These are phyloP conservation scores for Nyctibius grandis DNA, from an alignment of 2,797 vertebrate genomes.

Conservation along the genomic window DNA sequence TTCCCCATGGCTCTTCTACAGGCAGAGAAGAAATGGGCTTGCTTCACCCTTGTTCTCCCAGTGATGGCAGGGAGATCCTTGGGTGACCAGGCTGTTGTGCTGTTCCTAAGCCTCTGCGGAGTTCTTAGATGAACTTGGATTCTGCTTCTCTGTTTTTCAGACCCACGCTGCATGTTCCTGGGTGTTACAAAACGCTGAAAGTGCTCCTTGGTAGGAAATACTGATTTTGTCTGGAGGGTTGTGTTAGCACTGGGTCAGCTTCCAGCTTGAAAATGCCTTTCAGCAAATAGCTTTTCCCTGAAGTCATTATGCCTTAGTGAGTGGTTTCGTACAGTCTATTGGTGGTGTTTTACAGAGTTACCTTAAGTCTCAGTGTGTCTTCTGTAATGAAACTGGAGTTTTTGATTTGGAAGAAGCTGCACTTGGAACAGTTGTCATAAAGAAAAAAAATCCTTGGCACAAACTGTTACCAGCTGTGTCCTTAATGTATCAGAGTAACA, in stretches of 20 bases:
- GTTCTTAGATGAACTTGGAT: not conserved
- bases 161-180: not conserved
- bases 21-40: not conserved
- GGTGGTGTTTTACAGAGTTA: not conserved
- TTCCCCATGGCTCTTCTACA: not conserved
- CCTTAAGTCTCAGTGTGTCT: not conserved
- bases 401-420: not conserved
- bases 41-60: not conserved
- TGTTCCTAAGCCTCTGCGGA: not conserved
- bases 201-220: not conserved
- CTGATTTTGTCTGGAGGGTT: not conserved
- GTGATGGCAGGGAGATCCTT: not conserved
- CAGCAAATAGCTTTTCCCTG: not conserved
- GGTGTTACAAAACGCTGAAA: not conserved
- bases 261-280: conserved; percentile 7
- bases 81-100: not conserved
- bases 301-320: not conserved
- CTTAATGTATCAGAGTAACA: not conserved
- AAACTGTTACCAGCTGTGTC: not conserved
- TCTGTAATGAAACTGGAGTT: not conserved
- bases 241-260: not conserved
- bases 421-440: not conserved
- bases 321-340: not conserved
- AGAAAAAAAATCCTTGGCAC: not conserved
- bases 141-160: not conserved